Base-by-base conservation (phyloP, 2,113 vertebrate species). In the Tichodroma muraria region DNA sequence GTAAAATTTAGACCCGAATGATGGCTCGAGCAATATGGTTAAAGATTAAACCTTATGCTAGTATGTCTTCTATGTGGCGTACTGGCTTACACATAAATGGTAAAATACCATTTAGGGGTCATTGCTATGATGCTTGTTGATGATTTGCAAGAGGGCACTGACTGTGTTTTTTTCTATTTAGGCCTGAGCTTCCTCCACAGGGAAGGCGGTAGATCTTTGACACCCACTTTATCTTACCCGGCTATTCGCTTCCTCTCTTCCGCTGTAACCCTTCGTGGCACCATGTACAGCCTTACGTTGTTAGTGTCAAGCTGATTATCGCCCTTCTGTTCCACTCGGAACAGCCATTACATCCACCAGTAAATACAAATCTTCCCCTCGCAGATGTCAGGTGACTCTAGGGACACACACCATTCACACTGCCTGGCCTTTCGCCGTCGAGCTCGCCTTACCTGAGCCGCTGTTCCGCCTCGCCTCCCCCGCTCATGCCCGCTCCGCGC, bases 401-500 rank as follows among this genome's bases (percentile, higher is more conserved):
- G 3, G 30, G 25, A 13, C 30, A 4, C 18, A 0, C 18, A 6
- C 0, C 50, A 5, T 2, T 2, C 4, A 0, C 20, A 0, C 23
- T 8, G 47, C 38, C 28, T 4, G 70, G 23, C 5, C 35, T 54
- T 57, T 5, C 2, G 6, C 54, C 17, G 0, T 0, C 1, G 28
- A 53, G 60, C 60, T 30, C 37, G 24, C 54, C 69, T 73, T 23
- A 9, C 23, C 42, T 3, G 30, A 9, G 24, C 30, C 10, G 1
- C 27, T 4, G 9, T 4, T 7, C 57, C 2, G 45, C 5, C 31
- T 11, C 40, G 0, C 2, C 40, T 25, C 37, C 6, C 21, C 3
- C 2, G 5, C 3, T 27, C 11, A 0, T 0, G 15, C 27, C 49
- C 4, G 49, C 6, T 8, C 19, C 18, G 21, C 50, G 10, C 33